Conservation (phyloP, 1,140 invertebrate genomes). For the Dendrolimus punctatus region DNA sequence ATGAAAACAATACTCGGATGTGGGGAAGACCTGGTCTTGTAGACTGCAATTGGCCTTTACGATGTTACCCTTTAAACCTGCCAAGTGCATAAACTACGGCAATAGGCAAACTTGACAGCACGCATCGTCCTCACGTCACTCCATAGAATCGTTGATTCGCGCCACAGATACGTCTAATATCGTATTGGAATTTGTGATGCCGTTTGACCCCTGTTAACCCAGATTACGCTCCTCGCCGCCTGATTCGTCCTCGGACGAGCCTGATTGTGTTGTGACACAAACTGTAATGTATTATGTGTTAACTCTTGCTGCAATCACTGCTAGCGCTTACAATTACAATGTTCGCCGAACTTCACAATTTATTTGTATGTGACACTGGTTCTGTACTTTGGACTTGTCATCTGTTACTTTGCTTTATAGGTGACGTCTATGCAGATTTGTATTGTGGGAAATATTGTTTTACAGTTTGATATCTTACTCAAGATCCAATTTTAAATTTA, state of each 20-base stretch:
- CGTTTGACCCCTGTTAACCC: constrained; percentile 74
- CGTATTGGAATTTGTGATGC: constrained; percentile 73
- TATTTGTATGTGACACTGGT: constrained; percentile 22
- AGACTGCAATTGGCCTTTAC: no score
- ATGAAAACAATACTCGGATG: no score
- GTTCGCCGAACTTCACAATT: constrained; percentile 59
- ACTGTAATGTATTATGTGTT: constrained; percentile 72
- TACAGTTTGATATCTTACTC: no score
- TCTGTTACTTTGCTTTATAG: no score
- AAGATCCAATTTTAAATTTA: no score
- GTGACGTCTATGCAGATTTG: no score
- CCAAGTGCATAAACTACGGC: no score
- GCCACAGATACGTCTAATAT: constrained; percentile 72
- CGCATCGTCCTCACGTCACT: constrained; percentile 12
- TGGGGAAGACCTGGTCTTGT: no score
- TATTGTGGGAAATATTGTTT: no score
- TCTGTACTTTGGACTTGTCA: constrained; percentile 2
- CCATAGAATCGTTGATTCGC: constrained; percentile 61
- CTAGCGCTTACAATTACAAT: constrained; percentile 58
- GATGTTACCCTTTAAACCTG: no score
- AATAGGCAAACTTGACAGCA: constrained; percentile 2
- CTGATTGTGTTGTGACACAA: constrained; percentile 72
- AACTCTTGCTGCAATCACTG: constrained; percentile 70
- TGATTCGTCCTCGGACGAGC: constrained; percentile 66
- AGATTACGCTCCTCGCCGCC: constrained; percentile 70